Evolutionary conservation across 2,888 invertebrate genomes (phyloP).

Genomic region (Anthoptus insignis): DNA sequence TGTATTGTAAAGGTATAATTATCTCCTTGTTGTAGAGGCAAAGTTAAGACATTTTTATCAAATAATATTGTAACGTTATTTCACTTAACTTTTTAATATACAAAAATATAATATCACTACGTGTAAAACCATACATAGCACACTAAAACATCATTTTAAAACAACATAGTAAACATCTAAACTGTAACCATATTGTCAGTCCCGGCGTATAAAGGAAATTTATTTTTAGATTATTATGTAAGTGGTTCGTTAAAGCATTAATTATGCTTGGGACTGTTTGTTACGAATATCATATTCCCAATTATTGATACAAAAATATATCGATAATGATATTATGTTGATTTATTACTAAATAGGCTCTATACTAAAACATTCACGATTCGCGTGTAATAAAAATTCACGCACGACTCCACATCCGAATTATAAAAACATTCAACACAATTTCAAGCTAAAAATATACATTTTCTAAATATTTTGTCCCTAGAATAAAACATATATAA

Average conservation of each 20-base stretch:
- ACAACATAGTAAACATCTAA: slow-evolving; percentile 22
- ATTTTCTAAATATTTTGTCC: slow-evolving; percentile 7
- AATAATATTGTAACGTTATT: background rate
- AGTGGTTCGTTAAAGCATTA: slow-evolving; percentile 1
- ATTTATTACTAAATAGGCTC: too few relatives aligned
- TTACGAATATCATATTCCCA: too few relatives aligned
- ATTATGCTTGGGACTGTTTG: slow-evolving; percentile 11
- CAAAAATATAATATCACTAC: too few relatives aligned
- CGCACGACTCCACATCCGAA: background rate
- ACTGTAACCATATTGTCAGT: background rate
- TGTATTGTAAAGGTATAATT: slow-evolving; percentile 26
- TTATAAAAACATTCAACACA: background rate
- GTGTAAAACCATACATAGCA: too few relatives aligned
- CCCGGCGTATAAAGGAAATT: slow-evolving; percentile 9
- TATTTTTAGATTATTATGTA: slow-evolving; percentile 4
- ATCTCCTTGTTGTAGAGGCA: background rate
- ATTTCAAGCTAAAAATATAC: background rate
- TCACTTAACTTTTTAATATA: background rate
- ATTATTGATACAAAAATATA: too few relatives aligned
- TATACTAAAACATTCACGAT: too few relatives aligned
- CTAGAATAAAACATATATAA: background rate
- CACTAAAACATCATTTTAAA: too few relatives aligned
- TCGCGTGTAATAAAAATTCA: too few relatives aligned
- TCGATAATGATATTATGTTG: too few relatives aligned
- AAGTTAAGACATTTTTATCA: background rate